phyloP scores from a whole-genome alignment of 1,140 invertebrate species.

The Plutomurus gul region DNA sequence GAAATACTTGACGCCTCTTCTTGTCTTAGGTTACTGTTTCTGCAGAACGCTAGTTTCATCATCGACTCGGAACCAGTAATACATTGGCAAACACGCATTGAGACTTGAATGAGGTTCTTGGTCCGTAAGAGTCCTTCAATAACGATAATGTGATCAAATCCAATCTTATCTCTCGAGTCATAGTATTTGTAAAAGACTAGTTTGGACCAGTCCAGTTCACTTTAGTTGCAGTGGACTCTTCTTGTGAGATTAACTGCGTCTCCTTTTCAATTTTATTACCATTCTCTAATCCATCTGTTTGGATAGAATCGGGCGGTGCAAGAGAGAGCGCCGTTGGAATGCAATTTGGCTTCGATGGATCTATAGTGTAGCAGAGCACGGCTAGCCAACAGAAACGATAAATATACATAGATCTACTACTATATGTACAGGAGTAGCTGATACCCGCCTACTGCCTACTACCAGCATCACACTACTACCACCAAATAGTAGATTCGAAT shows the following conservation, averaged over 20 bases:
- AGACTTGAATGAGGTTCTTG: constrained; percentile 8
- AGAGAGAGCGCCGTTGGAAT: background rate
- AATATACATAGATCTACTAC: too few relatives aligned
- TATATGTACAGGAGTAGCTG: too few relatives aligned
- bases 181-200: background rate
- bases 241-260: constrained; percentile 4
- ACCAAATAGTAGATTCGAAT: background rate
- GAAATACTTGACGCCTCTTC: too few relatives aligned
- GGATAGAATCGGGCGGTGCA: background rate
- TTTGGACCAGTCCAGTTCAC: background rate
- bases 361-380: too few relatives aligned
- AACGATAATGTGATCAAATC: constrained; percentile 6
- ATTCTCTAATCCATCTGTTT: background rate
- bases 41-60: too few relatives aligned
- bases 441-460: too few relatives aligned
- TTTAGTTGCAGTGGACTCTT: background rate
- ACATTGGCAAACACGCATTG: constrained; percentile 1
- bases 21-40: too few relatives aligned
- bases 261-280: constrained; percentile 7
- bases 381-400: too few relatives aligned
- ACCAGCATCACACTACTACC: background rate
- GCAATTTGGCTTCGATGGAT: background rate
- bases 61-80: background rate
- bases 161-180: background rate
- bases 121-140: background rate